phyloP scores from a whole-genome alignment of 2,113 vertebrate species.

The Pleuronectes platessa region DNA sequence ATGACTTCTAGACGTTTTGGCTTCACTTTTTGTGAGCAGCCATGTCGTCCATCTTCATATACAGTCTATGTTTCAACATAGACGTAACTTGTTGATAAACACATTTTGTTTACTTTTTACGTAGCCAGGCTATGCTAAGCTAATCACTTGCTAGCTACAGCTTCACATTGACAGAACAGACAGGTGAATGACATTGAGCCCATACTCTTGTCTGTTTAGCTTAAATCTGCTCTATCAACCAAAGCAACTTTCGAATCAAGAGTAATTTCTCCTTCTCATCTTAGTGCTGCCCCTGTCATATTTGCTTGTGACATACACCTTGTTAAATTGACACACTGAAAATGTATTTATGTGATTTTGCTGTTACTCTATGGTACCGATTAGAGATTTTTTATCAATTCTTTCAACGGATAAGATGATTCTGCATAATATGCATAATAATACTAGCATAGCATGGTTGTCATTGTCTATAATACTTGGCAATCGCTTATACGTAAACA shows the following conservation, averaged over 20 bases:
- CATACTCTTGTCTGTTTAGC: neutral
- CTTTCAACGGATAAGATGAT: slow-evolving; percentile 7
- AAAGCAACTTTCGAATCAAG: neutral
- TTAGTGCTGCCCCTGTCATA: slow-evolving; percentile 22
- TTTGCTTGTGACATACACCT: slow-evolving; percentile 11
- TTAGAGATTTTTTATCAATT: slow-evolving; percentile 5
- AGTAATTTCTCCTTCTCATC: neutral
- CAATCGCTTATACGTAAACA: slow-evolving; percentile 43
- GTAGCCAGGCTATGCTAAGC: too few species aligned
- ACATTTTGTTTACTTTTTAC: too few species aligned
- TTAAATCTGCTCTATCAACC: slow-evolving; percentile 1
- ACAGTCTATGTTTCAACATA: too few species aligned
- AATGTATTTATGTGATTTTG: slow-evolving; percentile 32
- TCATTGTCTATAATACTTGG: slow-evolving; percentile 37
- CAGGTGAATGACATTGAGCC: too few species aligned
- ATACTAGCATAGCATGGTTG: slow-evolving; percentile 35
- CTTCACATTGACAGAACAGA: too few species aligned
- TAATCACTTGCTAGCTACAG: too few species aligned
- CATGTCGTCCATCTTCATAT: too few species aligned
- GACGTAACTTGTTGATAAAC: too few species aligned
- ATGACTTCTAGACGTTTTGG: too few species aligned
- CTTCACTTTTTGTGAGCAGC: too few species aligned
- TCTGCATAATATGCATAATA: slow-evolving; percentile 14
- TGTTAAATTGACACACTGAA: slow-evolving; percentile 12
- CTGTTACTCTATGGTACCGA: slow-evolving; percentile 22